A percentile compares a stretch with the other conserved stretches of the same genome.
Evolutionary conservation across 2,888 invertebrate genomes (phyloP).

Genomic region (Eristalis intricaria): DNA sequence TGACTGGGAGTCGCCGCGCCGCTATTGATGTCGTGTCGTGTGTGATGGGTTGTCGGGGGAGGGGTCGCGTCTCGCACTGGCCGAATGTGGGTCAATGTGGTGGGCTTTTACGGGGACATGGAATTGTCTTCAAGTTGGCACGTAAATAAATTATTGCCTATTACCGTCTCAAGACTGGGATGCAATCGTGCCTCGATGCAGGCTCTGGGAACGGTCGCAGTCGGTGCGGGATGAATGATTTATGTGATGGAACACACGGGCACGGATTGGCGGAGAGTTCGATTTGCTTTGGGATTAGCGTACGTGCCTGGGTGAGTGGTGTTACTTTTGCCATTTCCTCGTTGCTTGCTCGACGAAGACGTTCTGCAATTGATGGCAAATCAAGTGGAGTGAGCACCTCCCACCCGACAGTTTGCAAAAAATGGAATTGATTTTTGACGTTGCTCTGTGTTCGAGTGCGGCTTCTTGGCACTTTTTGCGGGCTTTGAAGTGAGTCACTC

Average conservation of each 20-base stretch:
- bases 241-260: neutral
- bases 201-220: neutral
- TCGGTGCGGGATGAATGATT: neutral
- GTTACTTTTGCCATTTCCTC: neutral
- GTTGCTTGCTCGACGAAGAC: neutral
- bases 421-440: too few relatives aligned
- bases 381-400: neutral
- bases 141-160: constrained; percentile 25
- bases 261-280: neutral
- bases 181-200: neutral
- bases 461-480: too few relatives aligned
- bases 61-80: neutral
- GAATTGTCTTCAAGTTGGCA: constrained; percentile 30
- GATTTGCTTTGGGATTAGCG: neutral
- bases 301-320: neutral
- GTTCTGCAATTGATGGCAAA: neutral
- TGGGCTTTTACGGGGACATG: neutral
- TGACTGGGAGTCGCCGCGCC: neutral
- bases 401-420: too few relatives aligned
- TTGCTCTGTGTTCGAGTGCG: too few relatives aligned
- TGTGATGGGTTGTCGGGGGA: neutral
- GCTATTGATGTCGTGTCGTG: neutral
- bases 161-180: neutral
- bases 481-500: too few relatives aligned
- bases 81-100: constrained; percentile 55